Percentiles rank a stretch among this genome's conserved stretches.
These are phyloP conservation scores for Danio aesculapii DNA, from an alignment of 2,797 vertebrate species.

Conservation along the genomic window DNA sequence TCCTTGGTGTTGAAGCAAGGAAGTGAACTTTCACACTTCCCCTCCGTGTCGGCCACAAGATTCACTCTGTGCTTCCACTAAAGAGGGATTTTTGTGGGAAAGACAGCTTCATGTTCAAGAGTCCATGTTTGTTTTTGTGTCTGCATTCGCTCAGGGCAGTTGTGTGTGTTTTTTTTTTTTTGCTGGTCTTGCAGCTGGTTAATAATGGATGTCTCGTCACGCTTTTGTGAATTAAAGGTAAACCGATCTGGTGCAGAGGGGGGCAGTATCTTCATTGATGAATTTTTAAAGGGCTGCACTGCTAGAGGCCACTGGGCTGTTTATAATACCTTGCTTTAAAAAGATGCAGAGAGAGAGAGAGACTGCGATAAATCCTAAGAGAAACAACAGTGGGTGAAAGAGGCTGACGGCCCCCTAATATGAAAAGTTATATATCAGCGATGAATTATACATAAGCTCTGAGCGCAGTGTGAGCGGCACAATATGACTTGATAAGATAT, in stretches of 20 bases:
- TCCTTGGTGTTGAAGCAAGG: slow-evolving; percentile 63
- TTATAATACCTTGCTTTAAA: slow-evolving; percentile 58
- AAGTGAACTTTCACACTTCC: slow-evolving; percentile 69
- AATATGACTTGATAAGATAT: slow-evolving; percentile 3
- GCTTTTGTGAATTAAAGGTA: slow-evolving; percentile 74
- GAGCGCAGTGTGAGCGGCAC: background rate
- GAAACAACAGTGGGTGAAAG: slow-evolving; percentile 47
- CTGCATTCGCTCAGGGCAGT: slow-evolving; percentile 12
- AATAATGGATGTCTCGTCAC: slow-evolving; percentile 75
- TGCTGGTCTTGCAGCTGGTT: slow-evolving; percentile 50
- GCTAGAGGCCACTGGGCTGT: slow-evolving; percentile 65
- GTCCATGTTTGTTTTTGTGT: slow-evolving; percentile 32
- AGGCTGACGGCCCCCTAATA: slow-evolving; percentile 33
- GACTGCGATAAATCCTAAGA: background rate
- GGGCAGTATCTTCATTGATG: slow-evolving; percentile 66
- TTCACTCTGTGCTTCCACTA: background rate
- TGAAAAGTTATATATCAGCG: slow-evolving; percentile 63
- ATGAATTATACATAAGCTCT: slow-evolving; percentile 70
- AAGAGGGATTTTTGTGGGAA: background rate
- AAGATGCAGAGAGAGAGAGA: slow-evolving; percentile 60
- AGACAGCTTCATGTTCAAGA: slow-evolving; percentile 7
- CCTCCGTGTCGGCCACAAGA: background rate
- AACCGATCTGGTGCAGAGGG: slow-evolving; percentile 67
- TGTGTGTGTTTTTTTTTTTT: background rate
- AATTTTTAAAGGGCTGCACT: slow-evolving; percentile 74